Evolutionary conservation across 2,113 vertebrate genomes (phyloP).

Genomic region (Chitala chitala): DNA sequence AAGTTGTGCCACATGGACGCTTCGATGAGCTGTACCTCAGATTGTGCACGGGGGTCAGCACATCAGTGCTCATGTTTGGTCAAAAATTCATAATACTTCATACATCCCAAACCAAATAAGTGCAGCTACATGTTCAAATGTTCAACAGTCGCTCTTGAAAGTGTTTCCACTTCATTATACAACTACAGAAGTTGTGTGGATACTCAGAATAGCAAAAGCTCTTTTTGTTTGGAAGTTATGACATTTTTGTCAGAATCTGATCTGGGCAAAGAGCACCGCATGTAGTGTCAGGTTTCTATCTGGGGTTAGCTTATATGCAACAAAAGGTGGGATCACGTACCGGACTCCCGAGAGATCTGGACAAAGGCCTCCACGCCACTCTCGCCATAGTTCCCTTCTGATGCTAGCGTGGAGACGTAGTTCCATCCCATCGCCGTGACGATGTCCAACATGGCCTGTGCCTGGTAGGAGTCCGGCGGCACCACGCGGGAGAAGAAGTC

Average conservation of each 20-base stretch:
- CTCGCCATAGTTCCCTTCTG: constrained; percentile 82
- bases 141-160: background rate
- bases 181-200: background rate
- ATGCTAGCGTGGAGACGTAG: constrained; percentile 81
- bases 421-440: constrained; percentile 84
- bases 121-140: too few relatives aligned
- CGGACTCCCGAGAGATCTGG: constrained; percentile 81
- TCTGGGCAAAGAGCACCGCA: too few relatives aligned
- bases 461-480: constrained; percentile 83
- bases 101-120: too few relatives aligned
- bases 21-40: background rate
- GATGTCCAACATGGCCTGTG: constrained; percentile 86
- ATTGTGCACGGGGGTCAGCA: too few relatives aligned
- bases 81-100: too few relatives aligned
- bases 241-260: too few relatives aligned
- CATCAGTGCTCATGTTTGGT: too few relatives aligned
- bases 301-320: too few relatives aligned
- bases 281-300: too few relatives aligned
- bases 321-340: constrained; percentile 40
- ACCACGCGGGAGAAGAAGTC: constrained; percentile 86
- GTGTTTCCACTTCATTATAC: background rate
- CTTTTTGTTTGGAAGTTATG: too few relatives aligned
- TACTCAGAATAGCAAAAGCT: too few relatives aligned
- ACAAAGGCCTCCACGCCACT: constrained; percentile 80
- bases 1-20: too few relatives aligned